Evolutionary conservation across 2,888 invertebrate species (phyloP), one percentile per base, ranked within the genome.

Genomic region (Drosophila subquinaria): DNA sequence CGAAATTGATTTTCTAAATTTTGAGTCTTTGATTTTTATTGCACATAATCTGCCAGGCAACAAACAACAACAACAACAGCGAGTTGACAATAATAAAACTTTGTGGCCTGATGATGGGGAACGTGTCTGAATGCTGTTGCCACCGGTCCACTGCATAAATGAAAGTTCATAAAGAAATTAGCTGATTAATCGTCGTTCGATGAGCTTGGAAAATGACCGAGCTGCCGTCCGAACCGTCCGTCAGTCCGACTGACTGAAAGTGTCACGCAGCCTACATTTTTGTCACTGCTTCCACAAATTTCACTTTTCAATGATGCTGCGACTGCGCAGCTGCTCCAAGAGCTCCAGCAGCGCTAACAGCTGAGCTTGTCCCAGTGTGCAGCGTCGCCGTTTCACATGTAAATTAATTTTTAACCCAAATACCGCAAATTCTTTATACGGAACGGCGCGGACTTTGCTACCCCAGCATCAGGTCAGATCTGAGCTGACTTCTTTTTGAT

Each of bases 351-450:
- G 35, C 59, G 15, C 23, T 48, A 69, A 64, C 62, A 62, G 68
- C 73, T 70, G 81, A 69, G 79, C 69, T 50, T 50, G 43, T 60
- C 30, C 53, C 55, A 63, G 50, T 45, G 55, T 66, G 43, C 59
- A 43, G 45, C 64, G 69, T 59, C 55, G 67, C 69, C 82, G 82
- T 83, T 90, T 86, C 82, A 87, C 80, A 90, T 91, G 89, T 85
- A 91, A 91, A 91, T 91, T 89, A 85, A 78, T 82, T 81, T 90
- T 85, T 91, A 89, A 91, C 91, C 91, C 75, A 91, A 91, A 91
- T 91, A 85, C 90, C 90, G 79, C 68, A 81, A 89, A 90, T 91
- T 84, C 79, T 91, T 90, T 81, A 64, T 79, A 76, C 73, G 78
- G 81, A 73, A 76, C 73, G 53, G 57, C 75, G 69, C 60, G 65